Evolutionary conservation across 2,888 invertebrate genomes (phyloP), one percentile per base, ranked within the genome.

Genomic region (Nomada goodeniana): DNA sequence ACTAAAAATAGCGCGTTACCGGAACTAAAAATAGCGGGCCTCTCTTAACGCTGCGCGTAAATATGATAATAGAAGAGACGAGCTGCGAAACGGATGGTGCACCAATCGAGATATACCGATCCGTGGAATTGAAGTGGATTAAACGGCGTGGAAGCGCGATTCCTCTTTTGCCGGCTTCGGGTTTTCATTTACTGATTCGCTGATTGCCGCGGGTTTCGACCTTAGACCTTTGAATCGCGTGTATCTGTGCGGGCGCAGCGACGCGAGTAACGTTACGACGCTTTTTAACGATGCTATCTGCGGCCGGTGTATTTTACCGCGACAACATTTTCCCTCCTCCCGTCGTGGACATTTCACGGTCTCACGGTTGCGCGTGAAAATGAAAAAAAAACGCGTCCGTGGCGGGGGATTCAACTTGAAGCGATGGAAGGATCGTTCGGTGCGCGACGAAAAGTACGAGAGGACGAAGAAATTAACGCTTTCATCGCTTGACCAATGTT

Each of bases 221-320:
- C 76, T 84, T 75, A 53, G 59, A 69, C 77, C 76, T 67, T 50
- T 73, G 67, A 67, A 74, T 57, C 76, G 70, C 64, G 73, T 55
- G 77, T 23, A 29, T 29, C 59, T 29, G 63, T 5, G 63, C 23
- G 44, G 20, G 44, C 44, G 20, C n/a, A 72, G 67, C 47, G 53
- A 10, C 71, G 64, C 65, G 72, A 72, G 73, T 11, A 64, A 63
- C 63, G 65, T 77, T 68, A 44, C 70, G 52, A 69, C 77, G 57
- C 53, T 26, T 73, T 36, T 75, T 68, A 72, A 72, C 70, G 71
- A 67, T 44, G 68, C 60, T 52, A 76, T 76, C 70, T 55, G 60
- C 59, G 15, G 47, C 47, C 47, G 47, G 36, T 63, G 55, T 61
- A 29, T 55, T 70, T 70, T 76, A 70, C 70, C 29, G 53, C 65